Base-by-base conservation (phyloP, 2,797 vertebrate genomes). In the Rhinichthys osculus region DNA sequence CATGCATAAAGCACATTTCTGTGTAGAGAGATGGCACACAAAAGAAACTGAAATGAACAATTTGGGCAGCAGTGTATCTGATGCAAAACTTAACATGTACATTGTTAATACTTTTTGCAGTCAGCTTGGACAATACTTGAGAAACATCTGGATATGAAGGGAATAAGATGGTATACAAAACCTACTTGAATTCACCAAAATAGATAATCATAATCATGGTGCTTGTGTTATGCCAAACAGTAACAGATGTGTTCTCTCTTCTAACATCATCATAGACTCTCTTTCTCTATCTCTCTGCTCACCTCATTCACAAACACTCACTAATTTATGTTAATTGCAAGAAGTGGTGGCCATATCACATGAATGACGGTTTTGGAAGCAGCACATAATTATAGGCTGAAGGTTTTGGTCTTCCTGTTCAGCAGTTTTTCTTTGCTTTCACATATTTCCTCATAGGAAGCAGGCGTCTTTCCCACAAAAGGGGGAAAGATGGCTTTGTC, bases 301-400 rank as follows among this genome's bases (percentile, higher is more conserved):
- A 82, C 66, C 54, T 88, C 70, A 83, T 88, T 88, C 81, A 88
- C 87, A 88, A 82, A 85, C 84, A 69, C 74, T 38, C 62, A 44
- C 84, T 87, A 82, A 88, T 86, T 78, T 23, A 76, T 73, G 81
- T 38, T 87, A 84, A 84, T 86, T 81, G 54, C 77, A 21, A 27
- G 50, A 72, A 70, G 71, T 42, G 14, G 40, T 35, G n/a, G 47
- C 64, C 70, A 62, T 72, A 85, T 79, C 62, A 81, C 62, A n/a
- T 57, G 78, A 57, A 70, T 78, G 57, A 66, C 38, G 64, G 38
- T 83, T 59, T 83, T 73, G 47, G 84, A 78, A 72, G 54, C 82
- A 67, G 54, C 17, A 23, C 44, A 23, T 90, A 90, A 88, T 85
- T 85, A 80, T 44, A 66, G 69, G 27, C 57, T 83, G 38, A 78